Conservation (phyloP, 2,797 vertebrate species). For the Pachyuromys duprasi region DNA sequence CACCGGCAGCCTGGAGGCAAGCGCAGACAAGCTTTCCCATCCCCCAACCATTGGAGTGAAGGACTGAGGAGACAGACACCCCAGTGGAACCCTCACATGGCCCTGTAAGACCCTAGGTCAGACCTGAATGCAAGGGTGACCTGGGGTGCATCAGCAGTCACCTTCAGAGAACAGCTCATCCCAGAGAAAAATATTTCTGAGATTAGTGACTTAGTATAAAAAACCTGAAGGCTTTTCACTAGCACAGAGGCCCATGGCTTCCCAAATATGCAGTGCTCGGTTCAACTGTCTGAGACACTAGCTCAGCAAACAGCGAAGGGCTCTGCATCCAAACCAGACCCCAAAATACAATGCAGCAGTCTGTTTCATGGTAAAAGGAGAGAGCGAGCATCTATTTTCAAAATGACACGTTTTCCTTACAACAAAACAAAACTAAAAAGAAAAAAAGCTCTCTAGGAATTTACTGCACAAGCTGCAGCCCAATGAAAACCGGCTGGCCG, state of each 20-base stretch:
- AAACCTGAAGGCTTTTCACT: background rate
- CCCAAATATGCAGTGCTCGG: background rate
- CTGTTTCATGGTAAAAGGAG: background rate
- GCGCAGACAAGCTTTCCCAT: background rate
- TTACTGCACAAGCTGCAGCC: background rate
- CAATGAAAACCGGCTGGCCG: background rate
- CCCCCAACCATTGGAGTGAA: background rate
- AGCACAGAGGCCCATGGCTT: background rate
- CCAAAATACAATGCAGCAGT: background rate
- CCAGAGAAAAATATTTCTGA: background rate
- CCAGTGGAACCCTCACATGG: background rate
- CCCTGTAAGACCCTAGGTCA: background rate
- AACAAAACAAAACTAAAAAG: background rate
- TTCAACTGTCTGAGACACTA: background rate
- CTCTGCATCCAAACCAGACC: background rate
- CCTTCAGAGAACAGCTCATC: background rate
- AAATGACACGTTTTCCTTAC: background rate
- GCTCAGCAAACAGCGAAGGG: background rate
- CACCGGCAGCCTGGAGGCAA: accelerated
- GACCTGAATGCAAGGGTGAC: background rate
- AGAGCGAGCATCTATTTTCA: background rate
- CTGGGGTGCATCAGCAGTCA: accelerated
- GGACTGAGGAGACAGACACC: no score
- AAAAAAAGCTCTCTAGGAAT: background rate
- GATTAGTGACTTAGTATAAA: background rate